Conservation (phyloP, 2,113 vertebrate genomes). For the Murina feae region DNA sequence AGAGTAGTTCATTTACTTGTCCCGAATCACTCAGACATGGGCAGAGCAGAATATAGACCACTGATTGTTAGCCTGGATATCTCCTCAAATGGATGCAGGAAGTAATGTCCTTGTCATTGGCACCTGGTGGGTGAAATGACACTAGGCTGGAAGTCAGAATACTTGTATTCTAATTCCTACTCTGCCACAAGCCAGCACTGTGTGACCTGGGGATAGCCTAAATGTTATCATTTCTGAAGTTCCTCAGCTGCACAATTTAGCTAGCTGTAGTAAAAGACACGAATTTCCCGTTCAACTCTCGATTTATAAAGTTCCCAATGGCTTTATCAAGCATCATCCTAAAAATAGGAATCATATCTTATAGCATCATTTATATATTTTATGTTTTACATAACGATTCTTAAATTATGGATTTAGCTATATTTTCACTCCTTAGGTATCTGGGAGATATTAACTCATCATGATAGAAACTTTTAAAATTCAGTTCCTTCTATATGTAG, state of each 20-base stretch:
- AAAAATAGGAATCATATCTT: not conserved
- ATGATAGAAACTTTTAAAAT: not conserved
- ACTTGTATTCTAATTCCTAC: not conserved
- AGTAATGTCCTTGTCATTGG: not conserved
- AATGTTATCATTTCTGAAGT: not conserved
- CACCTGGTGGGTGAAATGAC: not conserved
- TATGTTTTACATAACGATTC: not conserved
- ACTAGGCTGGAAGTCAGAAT: not conserved
- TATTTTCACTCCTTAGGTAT: not conserved
- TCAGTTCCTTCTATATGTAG: not conserved
- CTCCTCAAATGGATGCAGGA: not conserved
- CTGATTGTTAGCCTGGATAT: not conserved
- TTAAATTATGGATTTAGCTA: not conserved
- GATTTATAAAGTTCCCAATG: not conserved
- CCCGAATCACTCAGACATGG: not conserved
- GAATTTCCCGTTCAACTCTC: not conserved
- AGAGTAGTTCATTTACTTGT: not conserved
- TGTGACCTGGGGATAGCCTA: not conserved
- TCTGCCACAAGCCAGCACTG: not conserved
- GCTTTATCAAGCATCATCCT: not conserved
- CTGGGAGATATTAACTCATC: not conserved
- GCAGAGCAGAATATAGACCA: not conserved
- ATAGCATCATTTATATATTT: not conserved
- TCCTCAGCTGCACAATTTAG: not conserved
- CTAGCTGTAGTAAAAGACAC: not conserved